Percentiles rank a stretch among this genome's conserved stretches.
These are phyloP conservation scores for Platyrinchus mystaceus DNA, from an alignment of 2,797 vertebrate species.

Conservation along the genomic window DNA sequence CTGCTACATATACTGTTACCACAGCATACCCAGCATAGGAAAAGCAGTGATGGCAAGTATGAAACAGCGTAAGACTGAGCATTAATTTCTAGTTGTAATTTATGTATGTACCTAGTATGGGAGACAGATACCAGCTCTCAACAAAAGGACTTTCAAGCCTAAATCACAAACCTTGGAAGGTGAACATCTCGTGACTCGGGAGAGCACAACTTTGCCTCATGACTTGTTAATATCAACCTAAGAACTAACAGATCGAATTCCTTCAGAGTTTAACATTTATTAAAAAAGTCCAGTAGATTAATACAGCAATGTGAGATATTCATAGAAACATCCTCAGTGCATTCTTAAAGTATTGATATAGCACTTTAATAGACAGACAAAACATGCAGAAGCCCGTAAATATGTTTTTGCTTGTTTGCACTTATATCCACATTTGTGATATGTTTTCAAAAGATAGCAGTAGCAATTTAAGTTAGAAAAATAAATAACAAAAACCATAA, in stretches of 20 bases:
- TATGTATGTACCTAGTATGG: not conserved
- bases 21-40: not conserved
- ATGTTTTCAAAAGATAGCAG: not conserved
- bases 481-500: not conserved
- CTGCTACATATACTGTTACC: not conserved
- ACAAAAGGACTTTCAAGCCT: too few relatives aligned
- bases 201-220: too few relatives aligned
- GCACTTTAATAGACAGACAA: not conserved
- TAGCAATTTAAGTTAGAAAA: not conserved
- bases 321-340: not conserved
- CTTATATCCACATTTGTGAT: not conserved
- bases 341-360: not conserved
- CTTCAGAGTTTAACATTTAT: not conserved
- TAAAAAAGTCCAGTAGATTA: not conserved
- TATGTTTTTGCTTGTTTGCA: not conserved
- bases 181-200: too few relatives aligned
- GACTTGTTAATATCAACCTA: too few relatives aligned
- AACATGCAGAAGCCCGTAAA: not conserved
- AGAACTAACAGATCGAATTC: not conserved
- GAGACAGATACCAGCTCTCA: too few relatives aligned
- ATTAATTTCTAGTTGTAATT: not conserved
- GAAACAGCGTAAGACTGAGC: not conserved
- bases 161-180: too few relatives aligned
- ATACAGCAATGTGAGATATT: not conserved
- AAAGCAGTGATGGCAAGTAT: not conserved